Percentiles rank a stretch among this genome's conserved stretches.
These are phyloP conservation scores for Sterrhoptilus dennistouni DNA, from an alignment of 2,113 vertebrate species.

Conservation along the genomic window DNA sequence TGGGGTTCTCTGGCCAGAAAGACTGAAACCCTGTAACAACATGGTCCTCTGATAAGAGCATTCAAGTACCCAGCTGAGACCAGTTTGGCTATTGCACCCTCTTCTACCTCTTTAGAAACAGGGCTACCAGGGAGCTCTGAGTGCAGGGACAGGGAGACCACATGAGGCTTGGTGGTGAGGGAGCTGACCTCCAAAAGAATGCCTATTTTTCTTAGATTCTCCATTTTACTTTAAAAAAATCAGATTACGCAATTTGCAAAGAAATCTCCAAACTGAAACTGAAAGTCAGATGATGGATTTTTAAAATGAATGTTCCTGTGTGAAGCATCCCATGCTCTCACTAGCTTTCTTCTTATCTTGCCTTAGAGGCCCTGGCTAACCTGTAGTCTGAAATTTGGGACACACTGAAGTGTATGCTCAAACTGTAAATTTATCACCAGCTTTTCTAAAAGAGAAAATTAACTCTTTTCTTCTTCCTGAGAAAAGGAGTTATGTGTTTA, in stretches of 20 bases:
- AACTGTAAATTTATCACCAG: neutral
- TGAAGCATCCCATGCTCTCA: neutral
- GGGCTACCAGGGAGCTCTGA: neutral
- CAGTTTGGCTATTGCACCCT: fast-evolving
- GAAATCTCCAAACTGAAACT: neutral
- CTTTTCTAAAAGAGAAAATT: neutral
- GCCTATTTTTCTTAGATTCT: neutral
- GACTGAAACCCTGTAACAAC: neutral
- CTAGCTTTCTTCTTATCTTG: neutral
- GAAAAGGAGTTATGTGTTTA: neutral
- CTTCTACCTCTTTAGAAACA: neutral
- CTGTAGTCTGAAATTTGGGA: neutral
- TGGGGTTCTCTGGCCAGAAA: neutral
- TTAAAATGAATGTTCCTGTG: neutral
- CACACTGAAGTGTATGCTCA: neutral
- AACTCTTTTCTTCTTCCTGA: neutral
- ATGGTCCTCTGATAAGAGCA: neutral
- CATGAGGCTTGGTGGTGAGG: fast-evolving
- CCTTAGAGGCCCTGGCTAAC: neutral
- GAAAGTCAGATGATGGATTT: neutral
- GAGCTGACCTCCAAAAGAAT: neutral
- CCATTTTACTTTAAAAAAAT: neutral
- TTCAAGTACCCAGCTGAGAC: neutral
- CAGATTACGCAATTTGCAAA: neutral
- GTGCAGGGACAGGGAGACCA: neutral